These are phyloP conservation scores for Parnassius mnemosyne DNA, from an alignment of 2,888 invertebrate species.

Conservation along the genomic window DNA sequence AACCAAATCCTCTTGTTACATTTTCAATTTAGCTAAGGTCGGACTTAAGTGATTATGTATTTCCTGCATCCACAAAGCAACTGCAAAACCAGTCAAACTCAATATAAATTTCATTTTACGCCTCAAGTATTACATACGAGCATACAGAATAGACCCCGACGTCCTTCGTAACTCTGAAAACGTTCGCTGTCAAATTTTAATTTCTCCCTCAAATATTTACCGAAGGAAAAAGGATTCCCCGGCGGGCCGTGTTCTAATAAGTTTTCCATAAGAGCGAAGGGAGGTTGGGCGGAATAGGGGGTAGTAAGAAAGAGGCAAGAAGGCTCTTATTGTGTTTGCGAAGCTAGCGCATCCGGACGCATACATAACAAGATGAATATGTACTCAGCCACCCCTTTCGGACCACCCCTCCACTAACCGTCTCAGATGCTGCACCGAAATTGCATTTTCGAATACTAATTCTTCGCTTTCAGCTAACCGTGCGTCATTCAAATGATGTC, in stretches of 20 bases:
- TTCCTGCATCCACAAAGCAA: constrained; percentile 40
- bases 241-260: constrained; percentile 78
- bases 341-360: constrained; percentile 79
- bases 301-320: constrained; percentile 46
- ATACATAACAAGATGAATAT: constrained; percentile 81
- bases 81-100: constrained; percentile 66
- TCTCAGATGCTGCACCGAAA: constrained; percentile 69
- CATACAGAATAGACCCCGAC: constrained; percentile 69
- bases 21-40: constrained; percentile 29
- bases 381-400: constrained; percentile 67
- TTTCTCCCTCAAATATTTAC: constrained; percentile 81
- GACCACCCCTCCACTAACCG: constrained; percentile 60
- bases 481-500: constrained; percentile 32
- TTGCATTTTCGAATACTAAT: constrained; percentile 79
- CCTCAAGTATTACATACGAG: constrained; percentile 75
- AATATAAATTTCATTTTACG: constrained; percentile 80
- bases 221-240: constrained; percentile 80
- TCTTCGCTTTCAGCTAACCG: constrained; percentile 53
- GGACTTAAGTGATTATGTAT: constrained; percentile 30
- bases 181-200: constrained; percentile 80
- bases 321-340: constrained; percentile 80
- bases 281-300: constrained; percentile 41
- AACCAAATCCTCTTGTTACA: constrained; percentile 3
- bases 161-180: constrained; percentile 58
- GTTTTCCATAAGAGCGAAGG: constrained; percentile 77